Conservation (phyloP, 2,113 vertebrate species). For the Athene noctua region DNA sequence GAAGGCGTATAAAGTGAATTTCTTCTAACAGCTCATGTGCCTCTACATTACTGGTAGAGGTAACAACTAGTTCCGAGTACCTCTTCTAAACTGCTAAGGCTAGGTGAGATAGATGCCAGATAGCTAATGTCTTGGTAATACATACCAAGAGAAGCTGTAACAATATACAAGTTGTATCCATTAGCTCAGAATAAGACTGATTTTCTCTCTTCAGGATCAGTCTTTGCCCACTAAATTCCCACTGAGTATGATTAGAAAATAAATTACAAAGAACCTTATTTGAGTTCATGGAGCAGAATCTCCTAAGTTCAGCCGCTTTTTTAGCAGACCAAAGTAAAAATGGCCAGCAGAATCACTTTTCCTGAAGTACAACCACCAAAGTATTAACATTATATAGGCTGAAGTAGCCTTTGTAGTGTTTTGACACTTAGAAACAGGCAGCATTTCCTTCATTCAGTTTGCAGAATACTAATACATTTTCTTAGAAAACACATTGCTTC, state of each 20-base stretch:
- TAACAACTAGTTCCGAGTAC: neutral
- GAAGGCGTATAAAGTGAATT: neutral
- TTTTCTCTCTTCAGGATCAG: neutral
- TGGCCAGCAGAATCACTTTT: neutral
- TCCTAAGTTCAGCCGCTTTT: neutral
- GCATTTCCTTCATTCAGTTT: neutral
- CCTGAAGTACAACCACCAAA: neutral
- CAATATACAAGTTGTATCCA: neutral
- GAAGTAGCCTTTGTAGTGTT: neutral
- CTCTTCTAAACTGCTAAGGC: neutral
- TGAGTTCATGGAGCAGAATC: neutral
- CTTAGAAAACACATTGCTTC: neutral
- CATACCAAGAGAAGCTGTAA: neutral
- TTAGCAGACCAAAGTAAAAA: fast-evolving
- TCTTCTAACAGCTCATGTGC: neutral
- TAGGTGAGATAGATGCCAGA: neutral
- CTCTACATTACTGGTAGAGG: neutral
- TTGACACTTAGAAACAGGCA: neutral
- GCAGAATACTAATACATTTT: neutral
- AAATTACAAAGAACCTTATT: neutral
- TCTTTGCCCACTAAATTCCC: neutral
- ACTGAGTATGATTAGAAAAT: neutral
- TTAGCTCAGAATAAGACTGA: neutral
- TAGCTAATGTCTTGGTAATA: neutral
- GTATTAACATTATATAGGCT: neutral